These are phyloP conservation scores for Simalia tracyae DNA, from an alignment of 2,797 vertebrate genomes.

Conservation along the genomic window DNA sequence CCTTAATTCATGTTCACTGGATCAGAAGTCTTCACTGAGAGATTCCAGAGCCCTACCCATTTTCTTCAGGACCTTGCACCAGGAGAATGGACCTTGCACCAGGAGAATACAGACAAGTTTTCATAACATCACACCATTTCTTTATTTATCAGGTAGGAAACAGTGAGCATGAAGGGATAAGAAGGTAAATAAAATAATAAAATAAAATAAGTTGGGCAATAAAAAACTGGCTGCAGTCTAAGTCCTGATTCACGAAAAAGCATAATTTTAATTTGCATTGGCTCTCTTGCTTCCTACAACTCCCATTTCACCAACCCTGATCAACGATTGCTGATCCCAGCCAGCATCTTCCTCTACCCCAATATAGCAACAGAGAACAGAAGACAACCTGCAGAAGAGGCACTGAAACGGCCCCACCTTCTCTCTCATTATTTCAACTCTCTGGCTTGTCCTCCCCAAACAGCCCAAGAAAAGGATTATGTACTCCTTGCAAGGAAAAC, in stretches of 20 bases:
- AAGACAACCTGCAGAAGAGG: not conserved
- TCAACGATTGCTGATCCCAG: not conserved
- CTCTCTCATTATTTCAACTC: not conserved
- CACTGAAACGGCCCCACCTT: not conserved
- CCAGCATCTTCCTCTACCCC: not conserved
- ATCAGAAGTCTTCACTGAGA: not conserved
- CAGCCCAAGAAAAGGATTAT: not conserved
- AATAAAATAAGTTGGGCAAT: not conserved
- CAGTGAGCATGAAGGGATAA: not conserved
- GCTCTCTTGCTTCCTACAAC: not conserved
- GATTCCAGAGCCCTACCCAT: not conserved
- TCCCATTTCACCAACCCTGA: not conserved
- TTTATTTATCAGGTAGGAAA: not conserved
- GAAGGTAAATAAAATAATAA: not conserved
- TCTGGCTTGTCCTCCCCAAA: not conserved
- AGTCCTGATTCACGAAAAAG: not conserved
- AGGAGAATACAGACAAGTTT: not conserved
- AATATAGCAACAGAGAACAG: not conserved
- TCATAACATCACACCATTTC: not conserved
- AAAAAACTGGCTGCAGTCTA: not conserved
- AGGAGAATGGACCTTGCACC: not conserved
- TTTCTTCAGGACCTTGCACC: not conserved
- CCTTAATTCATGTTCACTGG: not conserved
- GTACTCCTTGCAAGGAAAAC: not conserved
- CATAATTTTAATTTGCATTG: not conserved